A percentile compares a stretch with the other conserved stretches of the same genome.
phyloP scores from a whole-genome alignment of 2,113 vertebrate species.

The zebrafish (Danio rerio) region DNA sequence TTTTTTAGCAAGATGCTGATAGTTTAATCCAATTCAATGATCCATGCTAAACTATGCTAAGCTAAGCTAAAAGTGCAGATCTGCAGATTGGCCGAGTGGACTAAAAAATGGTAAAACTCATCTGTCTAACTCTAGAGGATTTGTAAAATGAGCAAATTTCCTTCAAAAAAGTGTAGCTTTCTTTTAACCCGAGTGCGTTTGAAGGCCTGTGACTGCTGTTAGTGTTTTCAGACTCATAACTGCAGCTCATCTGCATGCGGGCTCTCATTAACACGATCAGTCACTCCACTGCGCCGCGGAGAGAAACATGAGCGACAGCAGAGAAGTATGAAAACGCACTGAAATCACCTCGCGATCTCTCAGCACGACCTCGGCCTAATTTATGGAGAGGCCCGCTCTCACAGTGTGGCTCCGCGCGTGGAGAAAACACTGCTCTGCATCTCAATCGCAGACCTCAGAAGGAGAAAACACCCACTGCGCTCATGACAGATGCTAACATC shows the following conservation, averaged over 20 bases:
- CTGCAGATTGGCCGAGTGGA: too few relatives aligned
- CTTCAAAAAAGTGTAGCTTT: too few relatives aligned
- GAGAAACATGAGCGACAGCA: slow-evolving; percentile 23
- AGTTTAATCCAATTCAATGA: too few relatives aligned
- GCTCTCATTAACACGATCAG: slow-evolving; percentile 8
- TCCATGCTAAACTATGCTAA: too few relatives aligned
- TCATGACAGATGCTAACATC: slow-evolving; percentile 14
- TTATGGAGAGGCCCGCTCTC: slow-evolving; percentile 39
- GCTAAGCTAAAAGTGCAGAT: too few relatives aligned
- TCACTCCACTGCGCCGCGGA: background rate
- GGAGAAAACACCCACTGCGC: slow-evolving; percentile 33
- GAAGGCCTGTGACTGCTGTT: background rate
- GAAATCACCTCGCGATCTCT: slow-evolving; percentile 26
- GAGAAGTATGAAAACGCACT: background rate
- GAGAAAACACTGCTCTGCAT: slow-evolving; percentile 1
- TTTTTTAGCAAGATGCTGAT: too few relatives aligned
- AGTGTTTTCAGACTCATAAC: background rate
- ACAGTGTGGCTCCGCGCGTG: slow-evolving; percentile 14
- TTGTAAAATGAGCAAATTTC: too few relatives aligned
- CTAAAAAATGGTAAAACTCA: too few relatives aligned
- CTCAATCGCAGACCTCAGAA: slow-evolving; percentile 28
- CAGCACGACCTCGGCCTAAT: slow-evolving; percentile 46
- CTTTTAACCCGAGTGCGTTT: background rate
- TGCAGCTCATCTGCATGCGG: background rate
- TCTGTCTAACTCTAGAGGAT: too few relatives aligned